Base-by-base conservation (phyloP, 2,113 vertebrate genomes). In the Phyllopteryx taeniolatus region DNA sequence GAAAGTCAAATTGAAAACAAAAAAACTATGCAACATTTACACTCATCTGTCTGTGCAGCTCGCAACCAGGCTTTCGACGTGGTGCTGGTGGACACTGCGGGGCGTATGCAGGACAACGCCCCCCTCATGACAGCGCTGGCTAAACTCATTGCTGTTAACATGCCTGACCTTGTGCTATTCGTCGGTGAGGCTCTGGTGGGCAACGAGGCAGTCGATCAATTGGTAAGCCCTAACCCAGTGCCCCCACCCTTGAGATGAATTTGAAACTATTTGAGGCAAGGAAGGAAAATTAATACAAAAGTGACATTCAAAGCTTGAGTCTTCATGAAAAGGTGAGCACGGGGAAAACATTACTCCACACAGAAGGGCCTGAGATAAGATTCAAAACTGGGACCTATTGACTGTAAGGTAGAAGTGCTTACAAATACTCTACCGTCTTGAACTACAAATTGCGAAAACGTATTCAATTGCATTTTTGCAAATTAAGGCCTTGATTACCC, bases 41-140 rank as follows among this genome's bases (percentile, higher is more conserved):
- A 33, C 63, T 19, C 27, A 60, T 27, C 46, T 22, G 10, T 69
- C 71, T 0, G 67, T 76, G 0, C 81, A 99, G 98, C 98, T 59
- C 95, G 96, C 13, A 97, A 98, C 87, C 97, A 99, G 90, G 92
- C 87, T 19, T 98, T 98, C 31, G 96, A 99, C 0, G 98, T 99
- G 90, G 98, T 99, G 67, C 90, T 99, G 93, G 97, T 99, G 92
- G 98, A 99, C 91, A 99, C 98, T 0, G 98, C 98, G 0, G 98
- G 98, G 68, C 96, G 98, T 67, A 99, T 99, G 98, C 98, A 99
- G 90, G 97, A 99, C 92, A 99, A 99, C 0, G 94, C 94, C 7
- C 98, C 98, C 4, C 84, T 99, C 75, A 99, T 99, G 98, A 97
- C 95, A 0, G 97, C 98, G 0, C 86, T 99, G 90, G 96, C 97